These are phyloP conservation scores for Thaumatotibia leucotreta DNA, from an alignment of 1,140 invertebrate species.

Conservation along the genomic window DNA sequence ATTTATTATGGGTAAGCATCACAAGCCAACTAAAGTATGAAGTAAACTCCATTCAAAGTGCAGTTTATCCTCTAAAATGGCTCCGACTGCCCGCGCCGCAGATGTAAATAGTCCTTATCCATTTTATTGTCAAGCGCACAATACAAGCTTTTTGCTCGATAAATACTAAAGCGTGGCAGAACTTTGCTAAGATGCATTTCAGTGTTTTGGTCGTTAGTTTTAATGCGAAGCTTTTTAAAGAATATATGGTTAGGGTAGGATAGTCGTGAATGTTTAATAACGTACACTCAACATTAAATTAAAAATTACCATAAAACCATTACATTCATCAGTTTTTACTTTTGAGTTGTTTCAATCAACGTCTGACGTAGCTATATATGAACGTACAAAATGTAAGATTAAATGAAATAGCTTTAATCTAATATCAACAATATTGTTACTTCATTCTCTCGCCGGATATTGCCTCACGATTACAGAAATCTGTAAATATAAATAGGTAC, in stretches of 20 bases:
- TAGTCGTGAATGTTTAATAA: not conserved
- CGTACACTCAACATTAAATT: not conserved
- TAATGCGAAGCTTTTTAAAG: not conserved
- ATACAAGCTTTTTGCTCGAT: not conserved
- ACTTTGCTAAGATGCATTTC: not conserved
- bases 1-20: not conserved
- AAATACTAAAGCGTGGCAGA: not conserved
- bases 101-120: constrained; percentile 11
- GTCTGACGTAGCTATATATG: not conserved
- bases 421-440: not conserved
- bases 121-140: constrained; percentile 12
- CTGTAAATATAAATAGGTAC: not conserved
- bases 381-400: not conserved
- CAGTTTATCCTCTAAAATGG: constrained; percentile 13
- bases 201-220: not conserved
- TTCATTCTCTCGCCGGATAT: constrained; percentile 6
- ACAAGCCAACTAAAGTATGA: constrained; percentile 3
- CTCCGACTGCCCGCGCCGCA: not conserved
- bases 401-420: not conserved
- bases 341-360: too few relatives aligned
- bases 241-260: not conserved
- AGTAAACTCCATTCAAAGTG: constrained; percentile 6
- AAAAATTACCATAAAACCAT: not conserved
- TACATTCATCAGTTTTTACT: not conserved
- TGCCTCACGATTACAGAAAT: not conserved